Evolutionary conservation across 92 coral and sea anemone species (phyloP).

Genomic region (Zoanthus gigantus): DNA sequence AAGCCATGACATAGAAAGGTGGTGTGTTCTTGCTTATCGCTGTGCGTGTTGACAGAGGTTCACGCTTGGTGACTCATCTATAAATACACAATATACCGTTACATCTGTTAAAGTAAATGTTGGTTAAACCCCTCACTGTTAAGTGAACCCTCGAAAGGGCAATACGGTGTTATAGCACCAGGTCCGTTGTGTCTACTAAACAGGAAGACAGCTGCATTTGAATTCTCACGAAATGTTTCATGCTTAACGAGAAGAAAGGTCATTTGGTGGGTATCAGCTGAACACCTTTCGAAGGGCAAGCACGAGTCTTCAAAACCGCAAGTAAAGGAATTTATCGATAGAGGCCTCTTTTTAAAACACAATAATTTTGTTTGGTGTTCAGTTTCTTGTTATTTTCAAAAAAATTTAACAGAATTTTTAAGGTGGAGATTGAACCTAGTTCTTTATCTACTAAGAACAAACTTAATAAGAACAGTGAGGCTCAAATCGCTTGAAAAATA

Average conservation of each 20-base stretch:
- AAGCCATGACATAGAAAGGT: conserved; percentile 9
- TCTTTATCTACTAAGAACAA: background rate
- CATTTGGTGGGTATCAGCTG: conserved; percentile 21
- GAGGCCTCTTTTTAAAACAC: background rate
- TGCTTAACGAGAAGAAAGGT: conserved; percentile 25
- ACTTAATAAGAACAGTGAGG: too few species aligned
- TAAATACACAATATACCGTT: background rate
- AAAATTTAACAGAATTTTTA: background rate
- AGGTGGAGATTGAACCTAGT: background rate
- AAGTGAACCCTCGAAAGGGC: conserved; percentile 25
- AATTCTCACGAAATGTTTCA: conserved; percentile 45
- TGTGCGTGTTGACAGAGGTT: background rate
- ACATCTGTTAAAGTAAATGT: background rate
- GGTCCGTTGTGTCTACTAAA: conserved; percentile 48
- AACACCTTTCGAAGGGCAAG: conserved; percentile 2
- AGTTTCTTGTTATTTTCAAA: background rate
- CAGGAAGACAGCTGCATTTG: conserved; percentile 6
- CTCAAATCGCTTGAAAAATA: too few species aligned
- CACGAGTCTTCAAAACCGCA: background rate
- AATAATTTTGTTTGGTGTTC: background rate
- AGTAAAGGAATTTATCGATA: background rate
- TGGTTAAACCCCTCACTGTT: conserved; percentile 10
- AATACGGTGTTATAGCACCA: conserved; percentile 30
- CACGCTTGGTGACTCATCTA: background rate
- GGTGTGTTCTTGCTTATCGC: conserved; percentile 10